Evolutionary conservation across 1,140 invertebrate species (phyloP).

Genomic region (Microplitis mediator): DNA sequence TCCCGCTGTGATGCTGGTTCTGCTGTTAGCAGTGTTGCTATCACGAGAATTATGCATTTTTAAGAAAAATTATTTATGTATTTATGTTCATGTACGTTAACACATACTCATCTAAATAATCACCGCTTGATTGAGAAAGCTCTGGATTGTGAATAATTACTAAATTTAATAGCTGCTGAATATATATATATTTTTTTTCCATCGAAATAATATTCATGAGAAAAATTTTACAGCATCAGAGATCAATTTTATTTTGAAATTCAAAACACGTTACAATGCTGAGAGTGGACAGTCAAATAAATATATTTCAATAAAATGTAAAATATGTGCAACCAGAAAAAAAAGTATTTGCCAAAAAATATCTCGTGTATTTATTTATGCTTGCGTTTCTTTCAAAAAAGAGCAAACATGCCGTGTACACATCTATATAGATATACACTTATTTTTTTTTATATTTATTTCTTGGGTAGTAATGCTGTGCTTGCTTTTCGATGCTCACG

Average conservation of each 20-base stretch:
- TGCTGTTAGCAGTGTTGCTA: background rate
- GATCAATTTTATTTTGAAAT: no score
- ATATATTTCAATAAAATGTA: no score
- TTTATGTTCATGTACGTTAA: no score
- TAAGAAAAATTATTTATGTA: background rate
- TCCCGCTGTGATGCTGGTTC: no score
- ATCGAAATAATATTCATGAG: no score
- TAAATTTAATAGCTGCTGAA: background rate
- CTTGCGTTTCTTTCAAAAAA: background rate
- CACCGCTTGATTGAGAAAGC: background rate
- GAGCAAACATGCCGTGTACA: background rate
- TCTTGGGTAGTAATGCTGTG: background rate
- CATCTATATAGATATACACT: background rate
- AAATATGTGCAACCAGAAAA: no score
- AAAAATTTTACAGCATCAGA: no score
- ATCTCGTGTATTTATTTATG: no score
- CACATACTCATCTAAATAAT: background rate
- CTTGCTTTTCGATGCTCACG: background rate
- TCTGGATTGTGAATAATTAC: slow-evolving; percentile 1
- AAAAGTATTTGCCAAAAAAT: no score
- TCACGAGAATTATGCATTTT: slow-evolving; percentile 9
- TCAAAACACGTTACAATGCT: no score
- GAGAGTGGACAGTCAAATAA: no score
- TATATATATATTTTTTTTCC: no score
- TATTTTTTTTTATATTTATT: background rate